These are phyloP conservation scores for Saguinus midas DNA, from an alignment of 2,113 vertebrate species.

Conservation along the genomic window DNA sequence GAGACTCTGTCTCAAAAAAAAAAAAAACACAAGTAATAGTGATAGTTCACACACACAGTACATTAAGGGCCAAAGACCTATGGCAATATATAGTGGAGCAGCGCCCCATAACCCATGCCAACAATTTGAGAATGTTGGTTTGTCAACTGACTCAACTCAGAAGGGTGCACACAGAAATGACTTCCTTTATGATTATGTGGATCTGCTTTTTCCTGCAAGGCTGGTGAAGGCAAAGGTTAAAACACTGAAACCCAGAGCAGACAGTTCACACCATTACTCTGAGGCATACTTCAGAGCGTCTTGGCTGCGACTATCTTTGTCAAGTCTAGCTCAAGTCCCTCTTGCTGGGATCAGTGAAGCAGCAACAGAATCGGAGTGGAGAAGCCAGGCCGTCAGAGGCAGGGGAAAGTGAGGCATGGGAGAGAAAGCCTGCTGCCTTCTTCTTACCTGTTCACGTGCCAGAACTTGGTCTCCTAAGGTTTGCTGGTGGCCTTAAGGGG, in stretches of 20 bases:
- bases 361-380: not conserved
- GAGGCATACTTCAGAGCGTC: not conserved
- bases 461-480: not conserved
- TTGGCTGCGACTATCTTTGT: not conserved
- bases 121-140: slow-evolving; percentile 4
- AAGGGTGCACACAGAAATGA: not conserved
- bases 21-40: not conserved
- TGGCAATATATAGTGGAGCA: not conserved
- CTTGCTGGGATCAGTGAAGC: not conserved
- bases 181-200: not conserved
- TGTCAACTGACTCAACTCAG: not conserved
- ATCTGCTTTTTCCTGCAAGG: not conserved
- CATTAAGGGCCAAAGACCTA: not conserved
- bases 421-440: not conserved
- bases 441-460: slow-evolving; percentile 51
- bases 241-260: not conserved
- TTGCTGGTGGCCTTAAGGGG: not conserved
- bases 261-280: not conserved
- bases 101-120: not conserved
- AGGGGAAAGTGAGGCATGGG: not conserved
- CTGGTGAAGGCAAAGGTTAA: slow-evolving; percentile 22
- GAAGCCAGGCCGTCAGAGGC: not conserved
- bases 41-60: not conserved
- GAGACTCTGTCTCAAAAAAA: too few relatives aligned
- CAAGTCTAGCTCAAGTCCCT: slow-evolving; percentile 7